A percentile compares a stretch with the other conserved stretches of the same genome.
These are phyloP conservation scores for Cuniculus paca DNA, from an alignment of 2,797 vertebrate species.

Conservation along the genomic window DNA sequence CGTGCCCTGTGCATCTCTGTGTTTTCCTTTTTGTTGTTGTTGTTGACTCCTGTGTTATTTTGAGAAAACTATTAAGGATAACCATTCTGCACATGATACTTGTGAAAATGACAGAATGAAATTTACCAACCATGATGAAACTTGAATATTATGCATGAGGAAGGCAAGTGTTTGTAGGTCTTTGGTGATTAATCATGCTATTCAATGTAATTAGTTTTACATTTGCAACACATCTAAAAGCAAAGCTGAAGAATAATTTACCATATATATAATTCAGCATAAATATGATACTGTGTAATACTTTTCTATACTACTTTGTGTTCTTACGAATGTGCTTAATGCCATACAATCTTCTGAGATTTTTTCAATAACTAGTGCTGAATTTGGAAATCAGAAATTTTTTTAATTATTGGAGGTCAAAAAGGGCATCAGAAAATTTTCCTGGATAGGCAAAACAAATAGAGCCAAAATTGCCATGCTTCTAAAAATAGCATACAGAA, in stretches of 20 bases:
- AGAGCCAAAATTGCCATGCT: not conserved
- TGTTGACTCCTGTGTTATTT: no score
- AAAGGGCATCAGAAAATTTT: not conserved
- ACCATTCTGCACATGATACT: not conserved
- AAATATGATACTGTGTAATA: not conserved
- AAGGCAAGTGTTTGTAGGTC: not conserved
- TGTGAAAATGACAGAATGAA: not conserved
- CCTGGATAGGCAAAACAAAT: not conserved
- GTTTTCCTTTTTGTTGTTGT: no score
- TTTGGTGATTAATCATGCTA: not conserved
- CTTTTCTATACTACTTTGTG: not conserved
- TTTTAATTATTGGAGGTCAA: not conserved
- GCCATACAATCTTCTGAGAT: no score
- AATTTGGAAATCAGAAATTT: not conserved
- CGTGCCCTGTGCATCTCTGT: no score
- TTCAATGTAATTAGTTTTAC: not conserved
- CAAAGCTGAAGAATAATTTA: not conserved
- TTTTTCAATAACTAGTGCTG: not conserved
- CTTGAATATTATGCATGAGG: not conserved
- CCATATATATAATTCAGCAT: not conserved
- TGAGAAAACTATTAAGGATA: not conserved
- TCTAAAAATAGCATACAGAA: not conserved
- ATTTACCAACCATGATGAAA: not conserved
- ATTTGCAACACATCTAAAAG: not conserved
- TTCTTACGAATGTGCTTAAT: not conserved